Base-by-base conservation (phyloP, 2,797 vertebrate genomes). In the Varecia variegata region DNA sequence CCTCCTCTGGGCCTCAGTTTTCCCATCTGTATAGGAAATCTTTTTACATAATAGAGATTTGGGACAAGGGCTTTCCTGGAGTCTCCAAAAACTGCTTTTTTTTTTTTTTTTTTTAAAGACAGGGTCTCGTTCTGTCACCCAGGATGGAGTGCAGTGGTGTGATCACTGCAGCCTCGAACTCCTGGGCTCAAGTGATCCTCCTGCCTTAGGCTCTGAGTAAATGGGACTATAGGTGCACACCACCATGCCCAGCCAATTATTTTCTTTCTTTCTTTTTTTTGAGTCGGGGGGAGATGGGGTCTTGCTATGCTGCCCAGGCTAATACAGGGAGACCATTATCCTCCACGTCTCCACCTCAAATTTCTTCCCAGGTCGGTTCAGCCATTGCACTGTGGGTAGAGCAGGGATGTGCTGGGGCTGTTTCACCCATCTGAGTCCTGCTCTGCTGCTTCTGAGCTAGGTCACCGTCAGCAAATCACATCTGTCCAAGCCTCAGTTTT, bases 311-410 rank as follows among this genome's bases (percentile, higher is more conserved):
- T 32, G 14, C 60, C 60, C 60, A 62, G 60, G 30, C 60, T 32
- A 18, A 27, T 13, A 9, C 21, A 3, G 21, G 15, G 80, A 40
- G 18, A 21, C 54, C 5, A 0, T 20, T 5, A 1, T 3, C 23
- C 7, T 15, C 23, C 5, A 0, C 5, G 7, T 21, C 18, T 17
- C 15, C 25, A 13, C 15, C 15, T 50, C 1, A 35, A 8, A 7
- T 60, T 11, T 45, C 67, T 54, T 38, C 35, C 60, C 3, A 0
- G 7, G 32, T 5, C 0, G 23, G 40, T 25, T 11, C 50, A 52
- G 86, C 70, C 65, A 0, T 35, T 45, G 23, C 25, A 3, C 12
- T 5, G 80, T 23, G 15, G 45, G 20, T 60, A 17, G 62, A 50
- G 71, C 13, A 30, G 54, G 47, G 43, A 8, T 0, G 9, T 58